These are phyloP conservation scores for Hydrophis major DNA, from an alignment of 2,797 vertebrate genomes.

Conservation along the genomic window DNA sequence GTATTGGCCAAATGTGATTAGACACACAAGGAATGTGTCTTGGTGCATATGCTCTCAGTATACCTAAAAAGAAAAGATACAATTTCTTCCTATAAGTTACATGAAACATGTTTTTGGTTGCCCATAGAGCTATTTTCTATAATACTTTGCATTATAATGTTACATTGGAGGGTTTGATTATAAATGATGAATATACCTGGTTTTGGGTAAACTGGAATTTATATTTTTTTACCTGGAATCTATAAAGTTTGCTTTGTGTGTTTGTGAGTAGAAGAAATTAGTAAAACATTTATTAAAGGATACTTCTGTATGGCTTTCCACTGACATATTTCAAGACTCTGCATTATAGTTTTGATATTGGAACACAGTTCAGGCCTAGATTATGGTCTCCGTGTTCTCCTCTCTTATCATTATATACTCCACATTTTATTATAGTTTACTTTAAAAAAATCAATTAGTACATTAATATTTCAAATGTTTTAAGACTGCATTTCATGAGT, in stretches of 20 bases:
- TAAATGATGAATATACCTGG: conserved; percentile 44
- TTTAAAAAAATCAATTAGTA: background rate
- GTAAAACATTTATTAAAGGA: conserved; percentile 50
- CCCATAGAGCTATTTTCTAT: background rate
- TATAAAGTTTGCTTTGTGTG: conserved; percentile 51
- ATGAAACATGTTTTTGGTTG: too few species aligned
- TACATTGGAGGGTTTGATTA: background rate
- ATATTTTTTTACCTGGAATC: conserved; percentile 64
- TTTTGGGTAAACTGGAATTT: conserved; percentile 48
- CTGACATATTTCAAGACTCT: conserved; percentile 52
- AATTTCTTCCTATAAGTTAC: background rate
- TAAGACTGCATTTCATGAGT: background rate
- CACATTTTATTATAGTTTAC: background rate
- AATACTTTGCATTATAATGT: conserved; percentile 11
- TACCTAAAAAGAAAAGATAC: too few species aligned
- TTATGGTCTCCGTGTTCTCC: conserved; percentile 1
- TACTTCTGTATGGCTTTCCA: conserved; percentile 40
- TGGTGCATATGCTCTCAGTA: too few species aligned
- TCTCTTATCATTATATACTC: background rate
- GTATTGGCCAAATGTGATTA: too few species aligned
- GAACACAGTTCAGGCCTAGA: conserved; percentile 17
- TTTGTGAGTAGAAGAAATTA: conserved; percentile 57
- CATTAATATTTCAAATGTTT: background rate
- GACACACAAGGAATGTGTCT: too few species aligned
- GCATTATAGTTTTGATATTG: conserved; percentile 34